These are phyloP conservation scores for Forpus xanthops DNA, from an alignment of 2,797 vertebrate genomes.

Conservation along the genomic window DNA sequence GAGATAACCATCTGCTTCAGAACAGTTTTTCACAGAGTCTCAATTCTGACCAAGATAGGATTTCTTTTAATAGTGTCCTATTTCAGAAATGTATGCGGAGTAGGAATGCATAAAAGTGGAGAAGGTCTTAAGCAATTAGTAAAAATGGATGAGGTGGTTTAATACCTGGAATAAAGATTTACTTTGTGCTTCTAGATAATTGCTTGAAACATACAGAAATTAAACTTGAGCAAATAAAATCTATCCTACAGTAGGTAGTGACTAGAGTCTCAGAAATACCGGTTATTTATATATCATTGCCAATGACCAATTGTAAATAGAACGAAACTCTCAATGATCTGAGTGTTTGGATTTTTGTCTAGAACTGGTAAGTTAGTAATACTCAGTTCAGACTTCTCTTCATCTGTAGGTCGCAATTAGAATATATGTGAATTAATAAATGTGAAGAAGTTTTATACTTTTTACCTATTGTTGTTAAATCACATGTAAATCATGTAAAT, in stretches of 20 bases:
- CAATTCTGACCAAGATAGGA: neutral
- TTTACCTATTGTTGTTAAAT: neutral
- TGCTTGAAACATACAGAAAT: neutral
- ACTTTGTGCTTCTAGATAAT: neutral
- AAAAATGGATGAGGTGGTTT: neutral
- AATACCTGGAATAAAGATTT: neutral
- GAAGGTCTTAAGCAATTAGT: neutral
- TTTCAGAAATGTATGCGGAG: neutral
- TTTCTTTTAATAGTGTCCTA: constrained; percentile 30
- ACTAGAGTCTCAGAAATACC: neutral
- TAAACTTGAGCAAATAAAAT: neutral
- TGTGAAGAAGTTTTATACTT: neutral
- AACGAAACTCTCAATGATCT: neutral
- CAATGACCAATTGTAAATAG: neutral
- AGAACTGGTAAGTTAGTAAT: neutral
- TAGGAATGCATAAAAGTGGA: neutral
- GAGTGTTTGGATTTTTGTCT: neutral
- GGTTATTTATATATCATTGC: neutral
- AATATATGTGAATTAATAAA: neutral
- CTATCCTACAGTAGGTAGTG: neutral
- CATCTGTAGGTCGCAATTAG: neutral
- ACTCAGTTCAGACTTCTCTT: neutral
- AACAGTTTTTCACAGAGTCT: constrained; percentile 14
- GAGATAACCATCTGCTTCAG: constrained; percentile 30
- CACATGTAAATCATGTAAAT: neutral